Conservation (phyloP, 2,797 vertebrate species). For the Megalops cyprinoides region DNA sequence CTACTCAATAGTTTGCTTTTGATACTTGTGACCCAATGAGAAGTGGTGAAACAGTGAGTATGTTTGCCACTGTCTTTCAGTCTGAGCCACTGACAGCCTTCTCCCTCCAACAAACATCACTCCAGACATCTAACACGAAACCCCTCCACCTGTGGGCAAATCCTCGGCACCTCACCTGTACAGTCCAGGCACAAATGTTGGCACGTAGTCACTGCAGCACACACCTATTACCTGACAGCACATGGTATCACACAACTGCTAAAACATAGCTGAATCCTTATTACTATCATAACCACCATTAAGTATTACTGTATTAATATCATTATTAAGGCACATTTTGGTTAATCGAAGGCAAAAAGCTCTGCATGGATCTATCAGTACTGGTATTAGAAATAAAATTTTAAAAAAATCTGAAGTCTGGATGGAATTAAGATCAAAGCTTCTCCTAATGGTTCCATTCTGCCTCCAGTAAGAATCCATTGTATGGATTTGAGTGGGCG, state of each 20-base stretch:
- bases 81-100: conserved; percentile 67
- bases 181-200: conserved; percentile 71
- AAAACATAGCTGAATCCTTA: conserved; percentile 78
- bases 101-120: conserved; percentile 35
- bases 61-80: conserved; percentile 60
- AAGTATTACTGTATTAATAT: conserved; percentile 59
- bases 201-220: conserved; percentile 73
- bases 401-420: conserved; percentile 66
- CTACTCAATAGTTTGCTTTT: conserved; percentile 71
- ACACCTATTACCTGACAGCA: conserved; percentile 66
- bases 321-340: conserved; percentile 79
- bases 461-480: conserved; percentile 67
- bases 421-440: conserved; percentile 78
- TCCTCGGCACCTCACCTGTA: conserved; percentile 60
- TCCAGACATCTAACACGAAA: conserved; percentile 72
- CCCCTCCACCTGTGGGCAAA: conserved; percentile 58
- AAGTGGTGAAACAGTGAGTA: conserved; percentile 38
- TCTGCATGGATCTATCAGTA: conserved; percentile 40
- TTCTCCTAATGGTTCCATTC: conserved; percentile 74
- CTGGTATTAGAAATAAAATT: conserved; percentile 37
- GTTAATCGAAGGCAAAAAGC: conserved; percentile 81
- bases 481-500: conserved; percentile 66
- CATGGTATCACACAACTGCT: conserved; percentile 72
- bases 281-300: conserved; percentile 60
- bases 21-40: conserved; percentile 63